These are phyloP conservation scores for Drosophila arawakana DNA, from an alignment of 1,140 invertebrate species.

Conservation along the genomic window DNA sequence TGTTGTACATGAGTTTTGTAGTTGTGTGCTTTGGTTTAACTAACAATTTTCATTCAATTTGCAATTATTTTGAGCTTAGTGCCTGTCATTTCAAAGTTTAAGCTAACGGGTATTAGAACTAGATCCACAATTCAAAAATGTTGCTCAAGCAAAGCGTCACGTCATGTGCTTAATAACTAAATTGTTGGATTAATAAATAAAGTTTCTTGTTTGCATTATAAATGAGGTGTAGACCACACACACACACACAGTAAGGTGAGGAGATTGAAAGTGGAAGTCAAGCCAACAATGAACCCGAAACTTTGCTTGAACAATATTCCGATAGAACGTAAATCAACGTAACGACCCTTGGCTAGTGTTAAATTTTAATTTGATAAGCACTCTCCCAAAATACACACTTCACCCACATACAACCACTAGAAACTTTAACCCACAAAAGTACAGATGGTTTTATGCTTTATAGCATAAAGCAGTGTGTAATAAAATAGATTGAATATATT, in stretches of 20 bases:
- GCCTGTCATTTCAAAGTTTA: slow-evolving; percentile 25
- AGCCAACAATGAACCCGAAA: slow-evolving; percentile 15
- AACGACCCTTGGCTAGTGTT: slow-evolving; percentile 44
- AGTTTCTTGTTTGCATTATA: slow-evolving; percentile 40
- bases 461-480: background rate
- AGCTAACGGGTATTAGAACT: slow-evolving; percentile 11
- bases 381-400: slow-evolving; percentile 4
- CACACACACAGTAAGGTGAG: background rate
- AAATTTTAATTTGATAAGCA: slow-evolving; percentile 54
- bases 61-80: slow-evolving; percentile 32
- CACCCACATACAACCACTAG: background rate
- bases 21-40: background rate
- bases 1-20: background rate
- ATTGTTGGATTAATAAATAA: slow-evolving; percentile 51
- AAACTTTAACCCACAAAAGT: slow-evolving; percentile 1
- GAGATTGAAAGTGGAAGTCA: background rate
- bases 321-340: slow-evolving; percentile 27
- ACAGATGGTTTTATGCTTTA: background rate
- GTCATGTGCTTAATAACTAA: slow-evolving; percentile 44
- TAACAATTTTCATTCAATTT: slow-evolving; percentile 35
- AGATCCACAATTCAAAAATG: slow-evolving; percentile 1
- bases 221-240: slow-evolving; percentile 17
- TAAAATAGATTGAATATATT: slow-evolving; percentile 32
- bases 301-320: slow-evolving; percentile 13
- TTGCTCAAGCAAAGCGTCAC: background rate